Base-by-base conservation (phyloP, 1,140 invertebrate genomes). In the Linepithema humile region DNA sequence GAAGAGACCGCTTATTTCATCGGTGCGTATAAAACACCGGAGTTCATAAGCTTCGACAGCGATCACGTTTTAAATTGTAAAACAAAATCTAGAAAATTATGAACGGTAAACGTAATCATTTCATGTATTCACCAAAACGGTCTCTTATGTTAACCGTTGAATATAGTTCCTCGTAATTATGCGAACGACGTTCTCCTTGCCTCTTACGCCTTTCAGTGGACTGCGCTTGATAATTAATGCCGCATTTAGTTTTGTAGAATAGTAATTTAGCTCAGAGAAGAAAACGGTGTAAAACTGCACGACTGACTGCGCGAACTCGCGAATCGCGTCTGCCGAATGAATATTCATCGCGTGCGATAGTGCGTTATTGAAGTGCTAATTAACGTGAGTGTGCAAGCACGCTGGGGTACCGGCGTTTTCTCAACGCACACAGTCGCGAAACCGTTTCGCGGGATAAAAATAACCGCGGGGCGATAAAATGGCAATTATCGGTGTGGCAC, bases 271-370 rank as follows among this genome's bases (percentile, higher is more conserved):
- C 6, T 20, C 7, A 35, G 57, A 62, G n/a, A 48, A 29, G 38
- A 15, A 60, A 12, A 40, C 60, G 26, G 60, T 4, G 6, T 20
- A 40, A 60, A 35, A 5, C 20, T 23, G 23, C 48, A 32, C 12
- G 23, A 74, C 15, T 32, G 26, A 75, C n/a, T 75, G 73, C 69
- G 35, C 48, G 38, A 23, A 26, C 5, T 67, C 26, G 29, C 72
- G 29, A 48, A 62, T 64, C n/a, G 50, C 38, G 23, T 40, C 3
- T 17, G 35, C 1, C 45, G 32, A 65, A 40, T 55, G n/a, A 69
- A 55, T 69, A 53, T 77, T 77, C 43, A 80, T 69, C 17, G 23
- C 0, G 4, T n/a, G 6, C 59, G n/a, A 78, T 78, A 23, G 23
- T 29, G 64, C 23, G 64, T 45, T 48, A 53, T 67, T 53, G 15